Evolutionary conservation across 2,888 invertebrate genomes (phyloP).

Genomic region (Drosophila demipolita): DNA sequence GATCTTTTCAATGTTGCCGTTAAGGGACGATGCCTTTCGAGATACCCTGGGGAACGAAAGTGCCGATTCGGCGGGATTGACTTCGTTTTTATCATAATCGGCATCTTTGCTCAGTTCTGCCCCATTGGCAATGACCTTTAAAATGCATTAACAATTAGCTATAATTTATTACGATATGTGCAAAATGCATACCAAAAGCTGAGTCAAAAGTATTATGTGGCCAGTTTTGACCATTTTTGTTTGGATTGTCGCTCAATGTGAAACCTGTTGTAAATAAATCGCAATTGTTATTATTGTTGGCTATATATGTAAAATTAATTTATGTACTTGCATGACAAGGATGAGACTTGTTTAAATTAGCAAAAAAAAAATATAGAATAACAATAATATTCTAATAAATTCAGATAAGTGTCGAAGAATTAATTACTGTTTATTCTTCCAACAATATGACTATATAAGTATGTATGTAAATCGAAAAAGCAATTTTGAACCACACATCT

Average conservation of each 20-base stretch:
- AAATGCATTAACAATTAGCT: constrained; percentile 24
- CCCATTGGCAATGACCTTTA: constrained; percentile 53
- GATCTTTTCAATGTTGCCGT: constrained; percentile 87
- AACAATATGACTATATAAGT: background rate
- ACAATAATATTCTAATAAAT: constrained; percentile 4
- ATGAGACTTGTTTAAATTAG: background rate
- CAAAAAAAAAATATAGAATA: background rate
- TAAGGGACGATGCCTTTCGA: constrained; percentile 34
- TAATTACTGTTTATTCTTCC: background rate
- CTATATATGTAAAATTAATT: constrained; percentile 12
- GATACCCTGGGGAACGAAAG: constrained; percentile 48
- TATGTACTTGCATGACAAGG: constrained; percentile 10
- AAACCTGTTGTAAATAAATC: constrained; percentile 55
- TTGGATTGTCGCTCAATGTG: constrained; percentile 42
- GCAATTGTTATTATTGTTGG: constrained; percentile 26
- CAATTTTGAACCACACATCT: background rate
- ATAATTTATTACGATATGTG: constrained; percentile 21
- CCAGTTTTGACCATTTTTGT: constrained; percentile 67
- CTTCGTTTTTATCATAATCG: constrained; percentile 42
- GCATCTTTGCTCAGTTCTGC: constrained; percentile 33
- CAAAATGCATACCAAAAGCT: constrained; percentile 61
- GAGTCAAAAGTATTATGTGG: constrained; percentile 67
- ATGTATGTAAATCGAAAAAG: background rate
- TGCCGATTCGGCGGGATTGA: constrained; percentile 36
- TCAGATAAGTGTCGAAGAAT: background rate